Percentiles rank a stretch among this genome's conserved stretches.
These are phyloP conservation scores for Cantharis rufa DNA, from an alignment of 2,888 invertebrate genomes.

Conservation along the genomic window DNA sequence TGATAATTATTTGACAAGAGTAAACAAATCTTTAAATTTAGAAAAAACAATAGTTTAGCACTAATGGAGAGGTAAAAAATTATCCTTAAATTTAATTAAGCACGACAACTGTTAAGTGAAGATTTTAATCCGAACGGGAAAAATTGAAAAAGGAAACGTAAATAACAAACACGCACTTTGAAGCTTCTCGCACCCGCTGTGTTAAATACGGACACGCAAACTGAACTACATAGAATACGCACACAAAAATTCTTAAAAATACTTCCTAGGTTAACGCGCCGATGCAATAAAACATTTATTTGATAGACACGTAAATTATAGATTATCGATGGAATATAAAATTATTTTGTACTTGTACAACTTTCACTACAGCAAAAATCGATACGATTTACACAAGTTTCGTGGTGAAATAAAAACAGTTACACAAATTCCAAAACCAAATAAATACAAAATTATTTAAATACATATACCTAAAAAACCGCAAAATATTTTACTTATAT, in stretches of 20 bases:
- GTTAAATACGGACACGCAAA: neutral
- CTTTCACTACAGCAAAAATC: neutral
- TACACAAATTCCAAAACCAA: neutral
- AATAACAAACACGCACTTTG: neutral
- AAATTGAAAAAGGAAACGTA: neutral
- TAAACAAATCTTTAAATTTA: neutral
- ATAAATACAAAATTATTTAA: neutral
- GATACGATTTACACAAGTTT: neutral
- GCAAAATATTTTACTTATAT: neutral
- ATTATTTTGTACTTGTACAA: neutral
- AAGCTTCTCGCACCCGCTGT: neutral
- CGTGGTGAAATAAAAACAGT: too few relatives aligned
- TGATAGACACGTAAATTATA: constrained; percentile 8
- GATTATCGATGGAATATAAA: constrained; percentile 10
- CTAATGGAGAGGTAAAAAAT: neutral
- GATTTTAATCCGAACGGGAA: neutral
- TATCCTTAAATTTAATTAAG: neutral
- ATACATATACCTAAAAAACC: neutral
- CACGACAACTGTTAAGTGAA: neutral
- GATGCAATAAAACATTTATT: constrained; percentile 13
- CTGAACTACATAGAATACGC: neutral
- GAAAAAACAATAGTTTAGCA: neutral
- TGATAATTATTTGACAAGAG: neutral
- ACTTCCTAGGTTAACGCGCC: constrained; percentile 11
- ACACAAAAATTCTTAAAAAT: neutral